Base-by-base conservation (phyloP, 2,888 invertebrate species). In the Ormyrus rosae region DNA sequence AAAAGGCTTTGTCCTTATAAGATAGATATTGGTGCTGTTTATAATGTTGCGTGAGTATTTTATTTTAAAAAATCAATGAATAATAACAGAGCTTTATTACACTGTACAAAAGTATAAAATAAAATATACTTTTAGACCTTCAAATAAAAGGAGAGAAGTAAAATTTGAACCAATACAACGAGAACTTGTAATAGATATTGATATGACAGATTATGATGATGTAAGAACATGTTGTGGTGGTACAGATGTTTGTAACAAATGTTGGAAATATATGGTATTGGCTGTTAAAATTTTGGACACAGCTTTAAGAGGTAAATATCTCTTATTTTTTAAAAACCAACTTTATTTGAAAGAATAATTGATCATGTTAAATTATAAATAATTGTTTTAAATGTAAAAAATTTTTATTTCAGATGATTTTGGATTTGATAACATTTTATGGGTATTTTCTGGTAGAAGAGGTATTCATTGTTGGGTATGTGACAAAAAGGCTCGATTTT, bases 401-500 rank as follows among this genome's bases (percentile, higher is more conserved):
- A 9, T 61, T 63, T 58, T 82, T 78, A 51, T 80, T 90, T 71
- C 91, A 95, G 98, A 97, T 87, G 99, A 99, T 91, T 99, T 99
- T 92, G 99, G 98, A 6, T 99, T 96, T 90, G 93, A 96, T 87
- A 95, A 98, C 87, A 93, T 98, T 53, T 91, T 99, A 68, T 99
- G 99, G 99, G 97, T 99, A 48, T 99, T 98, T 91, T 99, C 99
- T 82, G 99, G 99, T 0, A 94, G 99, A 84, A 94, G 99, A 92
- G 99, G 99, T 87, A 95, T 99, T 73, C 99, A 99, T 94, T 99
- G 99, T 88, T 99, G 99, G 99, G 96, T 99, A 7, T 98, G 97
- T 87, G 99, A 99, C 91, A 93, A 95, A 86, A 92, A 92, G 73
- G 99, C 99, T 0, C 93, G 98, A 64, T 93, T 93, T 84, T 91